Base-by-base conservation (phyloP, 2,113 vertebrate genomes). In the Cisticola juncidis region DNA sequence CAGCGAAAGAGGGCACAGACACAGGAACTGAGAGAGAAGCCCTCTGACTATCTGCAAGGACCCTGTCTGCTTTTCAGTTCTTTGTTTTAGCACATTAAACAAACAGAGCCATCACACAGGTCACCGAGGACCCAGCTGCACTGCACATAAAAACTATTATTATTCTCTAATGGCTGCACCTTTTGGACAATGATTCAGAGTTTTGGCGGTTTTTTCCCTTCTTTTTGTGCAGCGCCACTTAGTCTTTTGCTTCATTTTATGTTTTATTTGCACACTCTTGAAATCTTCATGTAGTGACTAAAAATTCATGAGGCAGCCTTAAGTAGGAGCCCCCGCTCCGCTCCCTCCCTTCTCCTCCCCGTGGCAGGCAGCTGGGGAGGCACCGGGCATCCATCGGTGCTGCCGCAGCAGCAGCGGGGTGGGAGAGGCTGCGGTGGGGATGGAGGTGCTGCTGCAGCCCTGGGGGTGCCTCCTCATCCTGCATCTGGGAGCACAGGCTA, bases 71-170 rank as follows among this genome's bases (percentile, higher is more conserved):
- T 94, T 94, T 85, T 76, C 76, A 77, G 73, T 61, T 92, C 92
- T 95, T 95, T 92, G 93, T 96, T 96, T 96, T 77, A 89, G 64
- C 74, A 89, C 90, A 85, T 92, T 92, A 93, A 96, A 96, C 91
- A 96, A 95, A 82, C 91, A 88, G 81, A 96, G 85, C 40, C 87
- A 83, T 77, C 40, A 2, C 81, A 92, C 91, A 96, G 93, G 91
- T 95, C 92, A 93, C 71, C 0, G 4, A 90, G 85, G 88, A 89
- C 74, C 83, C 93, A 95, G 95, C 90, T 95, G 95, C 77, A 36
- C 70, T 54, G 84, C 77, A 92, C 92, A 95, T 83, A 95, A 76
- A 87, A 92, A 91, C 91, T 92, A 84, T 95, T 91, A 89, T 94
- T 93, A 91, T 90, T 91, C 82, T 93, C 90, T 88, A 85, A 95